Percentiles rank a stretch among this genome's conserved stretches.
These are phyloP conservation scores for Poeciliopsis presidionis DNA, from an alignment of 2,797 vertebrate species.

Conservation along the genomic window DNA sequence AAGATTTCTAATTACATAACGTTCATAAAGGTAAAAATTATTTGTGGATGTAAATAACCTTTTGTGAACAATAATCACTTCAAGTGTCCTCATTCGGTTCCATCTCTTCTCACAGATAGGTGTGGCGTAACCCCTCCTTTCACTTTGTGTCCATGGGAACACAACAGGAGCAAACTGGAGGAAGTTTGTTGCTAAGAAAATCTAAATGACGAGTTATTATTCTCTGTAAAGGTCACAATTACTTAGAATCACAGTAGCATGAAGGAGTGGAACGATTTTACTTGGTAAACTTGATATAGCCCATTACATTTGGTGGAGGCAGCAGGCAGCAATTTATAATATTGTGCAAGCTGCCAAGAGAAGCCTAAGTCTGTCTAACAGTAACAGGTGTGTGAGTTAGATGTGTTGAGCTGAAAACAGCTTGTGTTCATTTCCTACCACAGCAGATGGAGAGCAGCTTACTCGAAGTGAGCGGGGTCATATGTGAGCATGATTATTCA, in stretches of 20 bases:
- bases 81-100: constrained; percentile 27
- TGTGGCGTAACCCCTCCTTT: constrained; percentile 18
- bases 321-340: constrained; percentile 67
- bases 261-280: constrained; percentile 57
- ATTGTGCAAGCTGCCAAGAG: constrained; percentile 64
- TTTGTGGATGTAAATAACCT: constrained; percentile 43
- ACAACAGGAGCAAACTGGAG: constrained; percentile 29
- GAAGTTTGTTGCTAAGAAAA: constrained; percentile 57
- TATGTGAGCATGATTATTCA: constrained; percentile 66
- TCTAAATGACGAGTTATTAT: constrained; percentile 63
- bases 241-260: constrained; percentile 60
- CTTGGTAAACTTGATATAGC: constrained; percentile 62
- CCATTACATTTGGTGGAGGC: constrained; percentile 65
- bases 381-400: constrained; percentile 74
- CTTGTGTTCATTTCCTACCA: constrained; percentile 69
- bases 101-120: constrained; percentile 34
- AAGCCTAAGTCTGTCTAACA: constrained; percentile 59
- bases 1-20: constrained; percentile 35
- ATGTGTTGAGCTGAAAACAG: constrained; percentile 75
- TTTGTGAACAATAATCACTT: constrained; percentile 33
- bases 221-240: constrained; percentile 72
- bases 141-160: constrained; percentile 36
- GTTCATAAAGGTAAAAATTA: constrained; percentile 31
- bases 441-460: constrained; percentile 76
- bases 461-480: constrained; percentile 62